phyloP scores from a whole-genome alignment of 2,113 vertebrate genomes.

The Tachysurus vachellii region DNA sequence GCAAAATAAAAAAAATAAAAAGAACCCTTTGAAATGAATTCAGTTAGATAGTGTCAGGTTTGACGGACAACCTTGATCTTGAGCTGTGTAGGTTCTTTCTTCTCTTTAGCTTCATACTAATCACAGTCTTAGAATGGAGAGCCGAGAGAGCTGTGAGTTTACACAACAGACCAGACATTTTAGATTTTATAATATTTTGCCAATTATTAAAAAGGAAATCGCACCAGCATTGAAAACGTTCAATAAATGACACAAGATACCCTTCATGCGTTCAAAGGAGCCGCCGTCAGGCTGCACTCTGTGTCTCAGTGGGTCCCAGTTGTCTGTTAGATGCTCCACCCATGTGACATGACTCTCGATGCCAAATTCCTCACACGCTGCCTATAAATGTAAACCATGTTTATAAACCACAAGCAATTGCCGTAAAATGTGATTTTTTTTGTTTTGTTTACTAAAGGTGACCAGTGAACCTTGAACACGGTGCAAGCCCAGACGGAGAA shows the following conservation, averaged over 20 bases:
- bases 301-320: constrained; percentile 72
- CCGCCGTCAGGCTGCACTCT: constrained; percentile 65
- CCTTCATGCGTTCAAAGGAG: constrained; percentile 72
- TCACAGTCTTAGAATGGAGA: constrained; percentile 74
- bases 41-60: background rate
- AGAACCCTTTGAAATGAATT: background rate
- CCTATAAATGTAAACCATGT: constrained; percentile 61
- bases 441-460: background rate
- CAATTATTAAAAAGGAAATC: background rate
- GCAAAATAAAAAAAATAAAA: background rate
- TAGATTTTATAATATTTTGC: background rate
- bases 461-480: constrained; percentile 73
- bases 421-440: background rate
- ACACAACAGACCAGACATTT: background rate
- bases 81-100: constrained; percentile 75
- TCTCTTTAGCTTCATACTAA: constrained; percentile 77
- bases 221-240: background rate
- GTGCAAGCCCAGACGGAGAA: constrained; percentile 78
- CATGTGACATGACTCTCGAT: constrained; percentile 70
- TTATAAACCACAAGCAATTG: background rate
- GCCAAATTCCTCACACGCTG: constrained; percentile 76
- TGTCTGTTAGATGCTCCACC: constrained; percentile 61
- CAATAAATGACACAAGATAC: constrained; percentile 59
- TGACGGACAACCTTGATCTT: constrained; percentile 74
- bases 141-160: constrained; percentile 70